phyloP scores from a whole-genome alignment of 2,888 invertebrate species.

The Cantharis nigra region DNA sequence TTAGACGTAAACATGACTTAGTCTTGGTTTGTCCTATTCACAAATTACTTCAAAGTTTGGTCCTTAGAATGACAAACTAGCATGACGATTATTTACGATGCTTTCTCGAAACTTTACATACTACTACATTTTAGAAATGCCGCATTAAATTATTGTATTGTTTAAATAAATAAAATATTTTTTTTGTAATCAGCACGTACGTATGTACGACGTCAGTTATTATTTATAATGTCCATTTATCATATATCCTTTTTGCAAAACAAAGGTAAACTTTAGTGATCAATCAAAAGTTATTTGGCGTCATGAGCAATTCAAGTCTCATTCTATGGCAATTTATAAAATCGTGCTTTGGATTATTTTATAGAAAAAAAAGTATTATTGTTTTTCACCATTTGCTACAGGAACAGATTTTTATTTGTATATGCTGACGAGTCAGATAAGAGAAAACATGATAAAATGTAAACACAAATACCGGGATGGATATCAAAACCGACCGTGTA shows the following conservation, averaged over 20 bases:
- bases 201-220: constrained; percentile 7
- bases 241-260: constrained; percentile 16
- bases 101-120: not conserved
- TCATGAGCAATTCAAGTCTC: constrained; percentile 10
- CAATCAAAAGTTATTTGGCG: constrained; percentile 21
- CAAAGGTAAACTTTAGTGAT: constrained; percentile 20
- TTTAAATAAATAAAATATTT: constrained; percentile 17
- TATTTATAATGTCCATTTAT: constrained; percentile 22
- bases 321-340: not conserved
- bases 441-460: constrained; percentile 9
- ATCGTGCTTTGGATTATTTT: not conserved
- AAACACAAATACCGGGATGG: constrained; percentile 1
- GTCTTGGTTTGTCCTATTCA: not conserved
- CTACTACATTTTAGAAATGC: not conserved
- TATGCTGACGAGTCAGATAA: not conserved
- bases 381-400: not conserved
- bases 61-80: not conserved
- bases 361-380: not conserved
- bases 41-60: not conserved
- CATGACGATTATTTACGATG: not conserved
- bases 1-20: not conserved
- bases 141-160: not conserved
- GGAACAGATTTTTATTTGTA: not conserved
- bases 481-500: not conserved
- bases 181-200: not conserved